Base-by-base conservation (phyloP, 2,888 invertebrate genomes). In the Drosophila antonietae region DNA sequence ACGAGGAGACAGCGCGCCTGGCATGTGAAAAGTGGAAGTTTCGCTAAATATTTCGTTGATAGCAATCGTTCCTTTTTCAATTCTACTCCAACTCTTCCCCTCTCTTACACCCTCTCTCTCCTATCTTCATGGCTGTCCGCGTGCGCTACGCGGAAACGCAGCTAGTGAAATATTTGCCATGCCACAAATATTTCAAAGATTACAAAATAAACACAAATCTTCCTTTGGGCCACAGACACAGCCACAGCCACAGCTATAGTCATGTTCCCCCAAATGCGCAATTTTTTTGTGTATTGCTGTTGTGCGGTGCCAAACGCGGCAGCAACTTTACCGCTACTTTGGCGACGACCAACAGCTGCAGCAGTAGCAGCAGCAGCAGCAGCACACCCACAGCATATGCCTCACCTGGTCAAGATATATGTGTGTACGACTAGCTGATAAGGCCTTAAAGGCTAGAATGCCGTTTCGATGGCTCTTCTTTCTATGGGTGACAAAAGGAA, bases 101-200 rank as follows among this genome's bases (percentile, higher is more conserved):
- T 44, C n/a, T 10, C 15, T 23, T 33, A n/a, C 15, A 5, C 28
- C 5, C 28, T 28, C 28, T 28, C 41, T 20, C 15, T 15, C 46
- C 44, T 20, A 37, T 31, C 37, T 31, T 47, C 39, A 10, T 33
- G n/a, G 15, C 10, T 65, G 15, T 68, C 18, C 37, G 49, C 44
- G 33, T 56, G 57, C 52, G 73, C 62, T 56, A 83, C 69, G 88
- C 83, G 83, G 83, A 83, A 83, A 83, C 71, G 85, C 75, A 77
- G 78, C 62, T 57, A 75, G 75, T 75, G 76, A 86, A 85, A 85
- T 85, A 88, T 88, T 85, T 88, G 84, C 83, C 75, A 88, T 88
- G 84, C 87, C 88, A 88, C 89, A 88, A 85, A 85, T 88, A 85
- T 85, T 86, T 88, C 87, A 88, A 79, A 88, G 84, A 85, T 85